phyloP scores from a whole-genome alignment of 2,113 vertebrate genomes.

The Scalopus aquaticus region DNA sequence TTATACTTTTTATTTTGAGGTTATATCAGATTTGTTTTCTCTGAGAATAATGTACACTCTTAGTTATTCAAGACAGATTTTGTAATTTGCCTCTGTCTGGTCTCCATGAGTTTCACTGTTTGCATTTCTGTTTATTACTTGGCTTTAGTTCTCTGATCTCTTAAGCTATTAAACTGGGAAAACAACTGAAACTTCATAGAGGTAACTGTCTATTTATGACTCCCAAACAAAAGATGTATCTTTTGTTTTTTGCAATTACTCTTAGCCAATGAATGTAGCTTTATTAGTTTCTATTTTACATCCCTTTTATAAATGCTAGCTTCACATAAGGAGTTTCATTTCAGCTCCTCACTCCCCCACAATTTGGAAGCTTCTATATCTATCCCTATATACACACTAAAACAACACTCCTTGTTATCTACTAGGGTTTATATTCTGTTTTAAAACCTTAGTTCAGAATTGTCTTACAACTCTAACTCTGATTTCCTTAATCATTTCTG shows the following conservation, averaged over 20 bases:
- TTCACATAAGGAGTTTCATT: neutral
- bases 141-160: neutral
- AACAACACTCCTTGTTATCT: neutral
- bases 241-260: neutral
- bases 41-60: neutral
- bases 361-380: neutral
- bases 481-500: constrained; percentile 6
- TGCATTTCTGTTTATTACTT: neutral
- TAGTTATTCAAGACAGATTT: neutral
- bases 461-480: neutral
- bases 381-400: neutral
- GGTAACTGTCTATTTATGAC: neutral
- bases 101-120: neutral
- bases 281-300: neutral
- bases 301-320: neutral
- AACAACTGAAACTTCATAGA: neutral
- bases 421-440: neutral
- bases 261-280: neutral
- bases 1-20: neutral
- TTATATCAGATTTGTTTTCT: neutral
- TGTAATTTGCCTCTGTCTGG: neutral
- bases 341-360: neutral
- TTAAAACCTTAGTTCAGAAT: neutral
- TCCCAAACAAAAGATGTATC: neutral
- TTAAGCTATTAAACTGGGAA: neutral